phyloP scores from a whole-genome alignment of 2,888 invertebrate species.

The Lochmaea crataegi region DNA sequence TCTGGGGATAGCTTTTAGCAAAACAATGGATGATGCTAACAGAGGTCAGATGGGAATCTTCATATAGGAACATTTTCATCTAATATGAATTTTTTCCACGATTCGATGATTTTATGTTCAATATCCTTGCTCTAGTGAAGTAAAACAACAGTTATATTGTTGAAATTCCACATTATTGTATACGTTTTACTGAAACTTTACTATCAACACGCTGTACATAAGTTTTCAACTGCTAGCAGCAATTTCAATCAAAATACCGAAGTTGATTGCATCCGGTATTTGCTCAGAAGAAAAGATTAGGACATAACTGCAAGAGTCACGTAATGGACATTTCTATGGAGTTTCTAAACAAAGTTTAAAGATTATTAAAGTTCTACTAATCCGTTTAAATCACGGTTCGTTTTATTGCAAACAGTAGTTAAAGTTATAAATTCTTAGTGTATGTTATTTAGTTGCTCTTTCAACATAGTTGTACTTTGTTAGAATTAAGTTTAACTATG shows the following conservation, averaged over 20 bases:
- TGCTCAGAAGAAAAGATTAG: neutral
- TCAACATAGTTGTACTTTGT: neutral
- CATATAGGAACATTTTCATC: too few species aligned
- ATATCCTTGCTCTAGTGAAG: too few species aligned
- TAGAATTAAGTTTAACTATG: slow-evolving; percentile 1
- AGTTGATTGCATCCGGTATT: neutral
- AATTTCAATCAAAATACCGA: slow-evolving; percentile 1
- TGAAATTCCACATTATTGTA: too few species aligned
- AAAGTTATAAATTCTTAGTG: slow-evolving; percentile 1
- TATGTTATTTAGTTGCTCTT: slow-evolving; percentile 5
- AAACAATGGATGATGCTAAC: too few species aligned
- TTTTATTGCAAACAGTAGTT: slow-evolving; percentile 9
- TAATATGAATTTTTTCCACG: too few species aligned
- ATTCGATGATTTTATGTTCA: too few species aligned
- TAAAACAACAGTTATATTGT: too few species aligned
- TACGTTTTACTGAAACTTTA: too few species aligned
- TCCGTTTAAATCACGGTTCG: slow-evolving; percentile 7
- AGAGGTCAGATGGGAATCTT: too few species aligned
- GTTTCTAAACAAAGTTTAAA: slow-evolving; percentile 13
- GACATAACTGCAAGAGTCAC: slow-evolving; percentile 4
- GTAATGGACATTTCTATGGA: neutral
- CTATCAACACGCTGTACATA: neutral
- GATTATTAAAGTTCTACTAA: slow-evolving; percentile 15
- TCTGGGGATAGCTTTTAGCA: too few species aligned
- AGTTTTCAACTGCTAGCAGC: neutral